Conservation (phyloP, 2,888 invertebrate species). For the Tetragonula carbonaria region DNA sequence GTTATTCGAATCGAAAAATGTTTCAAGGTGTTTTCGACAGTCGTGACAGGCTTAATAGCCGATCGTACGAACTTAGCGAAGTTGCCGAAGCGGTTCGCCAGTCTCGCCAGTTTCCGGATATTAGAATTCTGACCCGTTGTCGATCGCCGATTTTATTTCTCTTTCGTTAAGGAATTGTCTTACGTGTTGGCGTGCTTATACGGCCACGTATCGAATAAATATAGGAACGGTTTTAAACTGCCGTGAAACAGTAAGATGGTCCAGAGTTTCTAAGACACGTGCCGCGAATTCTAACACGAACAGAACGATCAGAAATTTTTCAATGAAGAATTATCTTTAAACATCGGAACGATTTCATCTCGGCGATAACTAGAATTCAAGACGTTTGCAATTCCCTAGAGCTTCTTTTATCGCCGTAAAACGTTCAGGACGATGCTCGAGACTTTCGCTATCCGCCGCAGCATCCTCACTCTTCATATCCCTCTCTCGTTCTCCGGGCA, state of each 20-base stretch:
- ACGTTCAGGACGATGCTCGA: neutral
- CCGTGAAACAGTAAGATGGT: neutral
- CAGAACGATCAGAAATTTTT: constrained; percentile 2
- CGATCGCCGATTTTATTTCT: constrained; percentile 2
- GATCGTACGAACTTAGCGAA: constrained; percentile 17
- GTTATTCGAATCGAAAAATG: constrained; percentile 41
- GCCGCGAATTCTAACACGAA: neutral
- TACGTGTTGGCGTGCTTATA: neutral
- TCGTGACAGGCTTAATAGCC: constrained; percentile 36
- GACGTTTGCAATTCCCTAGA: neutral
- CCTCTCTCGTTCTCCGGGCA: constrained; percentile 25
- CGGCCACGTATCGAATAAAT: constrained; percentile 1
- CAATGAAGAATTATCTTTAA: neutral
- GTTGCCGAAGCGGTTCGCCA: neutral
- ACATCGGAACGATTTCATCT: neutral
- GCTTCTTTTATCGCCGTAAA: neutral
- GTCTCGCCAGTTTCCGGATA: constrained; percentile 21
- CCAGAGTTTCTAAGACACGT: neutral
- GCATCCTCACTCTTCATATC: neutral
- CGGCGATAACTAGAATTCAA: neutral
- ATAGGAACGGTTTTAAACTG: neutral
- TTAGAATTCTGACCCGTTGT: constrained; percentile 5
- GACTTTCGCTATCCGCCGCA: constrained; percentile 7
- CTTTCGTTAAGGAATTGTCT: constrained; percentile 5
- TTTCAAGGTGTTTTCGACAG: constrained; percentile 39